Conservation (phyloP, 2,888 invertebrate genomes). For the Papilio protenor region DNA sequence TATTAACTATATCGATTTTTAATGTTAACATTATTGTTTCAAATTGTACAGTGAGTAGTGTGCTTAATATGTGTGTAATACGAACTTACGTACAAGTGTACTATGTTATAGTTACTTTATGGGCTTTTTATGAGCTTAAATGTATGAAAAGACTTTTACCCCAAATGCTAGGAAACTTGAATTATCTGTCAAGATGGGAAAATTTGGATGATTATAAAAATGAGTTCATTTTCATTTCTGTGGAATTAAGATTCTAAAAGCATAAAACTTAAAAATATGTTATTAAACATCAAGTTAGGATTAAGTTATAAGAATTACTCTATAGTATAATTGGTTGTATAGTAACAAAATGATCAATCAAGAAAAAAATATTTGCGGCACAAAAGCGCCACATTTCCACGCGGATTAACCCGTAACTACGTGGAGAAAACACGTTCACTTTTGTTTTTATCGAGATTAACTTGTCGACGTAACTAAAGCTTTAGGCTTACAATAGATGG, state of each 20-base stretch:
- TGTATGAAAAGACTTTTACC: not conserved
- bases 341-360: not conserved
- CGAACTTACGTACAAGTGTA: not conserved
- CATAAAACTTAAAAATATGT: not conserved
- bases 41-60: not conserved
- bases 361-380: not conserved
- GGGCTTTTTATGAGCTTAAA: not conserved
- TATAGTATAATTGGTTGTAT: not conserved
- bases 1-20: constrained; percentile 15
- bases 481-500: not conserved
- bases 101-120: not conserved
- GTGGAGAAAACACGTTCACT: not conserved
- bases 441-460: not conserved
- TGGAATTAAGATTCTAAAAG: not conserved
- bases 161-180: not conserved
- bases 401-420: constrained; percentile 4
- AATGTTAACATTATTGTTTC: constrained; percentile 14
- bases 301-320: too few relatives aligned
- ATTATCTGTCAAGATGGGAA: not conserved
- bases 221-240: not conserved
- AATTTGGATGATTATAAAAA: not conserved
- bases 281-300: too few relatives aligned
- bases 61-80: not conserved
- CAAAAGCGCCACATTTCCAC: constrained; percentile 4
- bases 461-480: not conserved